Percentiles rank a stretch among this genome's conserved stretches.
Conservation (phyloP, 1,140 invertebrate species). For the Microplitis demolitor region DNA sequence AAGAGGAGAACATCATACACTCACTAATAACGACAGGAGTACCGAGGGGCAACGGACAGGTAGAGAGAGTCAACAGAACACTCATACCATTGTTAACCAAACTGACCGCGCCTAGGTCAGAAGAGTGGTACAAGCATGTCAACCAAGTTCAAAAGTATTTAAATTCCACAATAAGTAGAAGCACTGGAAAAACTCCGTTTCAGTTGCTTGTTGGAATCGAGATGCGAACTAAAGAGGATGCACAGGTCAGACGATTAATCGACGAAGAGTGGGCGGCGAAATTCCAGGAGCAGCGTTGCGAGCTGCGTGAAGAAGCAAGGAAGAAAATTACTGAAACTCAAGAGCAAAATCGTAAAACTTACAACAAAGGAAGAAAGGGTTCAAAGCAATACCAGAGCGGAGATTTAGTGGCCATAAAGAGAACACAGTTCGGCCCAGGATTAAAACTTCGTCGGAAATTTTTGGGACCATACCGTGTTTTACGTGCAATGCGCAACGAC, state of each 20-base stretch:
- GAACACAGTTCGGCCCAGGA: slow-evolving; percentile 37
- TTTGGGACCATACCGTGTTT: slow-evolving; percentile 35
- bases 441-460: slow-evolving; percentile 49
- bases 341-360: slow-evolving; percentile 35
- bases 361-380: slow-evolving; percentile 34
- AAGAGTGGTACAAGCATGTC: slow-evolving; percentile 46
- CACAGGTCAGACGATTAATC: background rate
- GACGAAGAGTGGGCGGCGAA: slow-evolving; percentile 18
- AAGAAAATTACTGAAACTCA: slow-evolving; percentile 29
- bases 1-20: slow-evolving; percentile 44
- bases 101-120: slow-evolving; percentile 34
- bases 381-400: slow-evolving; percentile 30
- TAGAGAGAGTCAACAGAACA: slow-evolving; percentile 30
- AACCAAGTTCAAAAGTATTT: slow-evolving; percentile 39
- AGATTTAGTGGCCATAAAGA: slow-evolving; percentile 35
- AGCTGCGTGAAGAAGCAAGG: background rate
- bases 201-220: too few species aligned
- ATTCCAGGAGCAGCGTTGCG: slow-evolving; percentile 18
- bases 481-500: too few species aligned
- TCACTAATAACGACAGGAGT: slow-evolving; percentile 38
- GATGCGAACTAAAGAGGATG: too few species aligned
- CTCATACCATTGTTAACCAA: slow-evolving; percentile 37
- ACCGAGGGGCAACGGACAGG: slow-evolving; percentile 34
- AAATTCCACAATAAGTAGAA: slow-evolving; percentile 36
- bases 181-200: background rate